Percentiles rank a stretch among this genome's conserved stretches.
Conservation (phyloP, 53 echinoderm and acorn worm species). For the Henricia sp. region DNA sequence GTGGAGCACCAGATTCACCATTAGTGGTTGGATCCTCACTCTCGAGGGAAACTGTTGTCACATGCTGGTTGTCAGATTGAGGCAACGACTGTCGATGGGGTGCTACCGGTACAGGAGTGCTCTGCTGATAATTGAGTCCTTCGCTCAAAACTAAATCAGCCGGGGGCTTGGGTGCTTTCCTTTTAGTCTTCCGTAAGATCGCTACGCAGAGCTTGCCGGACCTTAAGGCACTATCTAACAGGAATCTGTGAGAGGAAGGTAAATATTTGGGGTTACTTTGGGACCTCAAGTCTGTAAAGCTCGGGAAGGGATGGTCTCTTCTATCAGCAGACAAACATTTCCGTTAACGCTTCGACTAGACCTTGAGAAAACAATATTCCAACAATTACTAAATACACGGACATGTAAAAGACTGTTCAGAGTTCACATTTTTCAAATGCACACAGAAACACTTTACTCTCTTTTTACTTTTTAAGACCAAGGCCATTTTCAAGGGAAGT, state of each 20-base stretch:
- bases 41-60: background rate
- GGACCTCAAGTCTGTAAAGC: too few species aligned
- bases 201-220: slow-evolving; percentile 87
- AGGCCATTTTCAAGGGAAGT: too few species aligned
- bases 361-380: slow-evolving; percentile 9
- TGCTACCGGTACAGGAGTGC: slow-evolving; percentile 11
- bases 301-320: background rate
- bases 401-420: background rate
- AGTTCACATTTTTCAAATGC: too few species aligned
- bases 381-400: background rate
- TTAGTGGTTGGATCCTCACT: background rate
- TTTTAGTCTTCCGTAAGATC: slow-evolving; percentile 91
- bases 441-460: too few species aligned
- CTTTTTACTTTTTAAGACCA: too few species aligned
- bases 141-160: background rate
- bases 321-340: background rate
- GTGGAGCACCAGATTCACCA: slow-evolving; percentile 6
- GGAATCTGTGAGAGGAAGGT: slow-evolving; percentile 66
- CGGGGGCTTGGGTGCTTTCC: slow-evolving; percentile 92
- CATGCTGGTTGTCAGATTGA: background rate
- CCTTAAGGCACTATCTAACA: slow-evolving; percentile 91
- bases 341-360: background rate
- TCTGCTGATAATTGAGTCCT: slow-evolving; percentile 10
- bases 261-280: slow-evolving; percentile 39
- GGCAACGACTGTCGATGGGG: background rate